Evolutionary conservation across 2,888 invertebrate species (phyloP).

Genomic region (Scelioninae gen. 2): DNA sequence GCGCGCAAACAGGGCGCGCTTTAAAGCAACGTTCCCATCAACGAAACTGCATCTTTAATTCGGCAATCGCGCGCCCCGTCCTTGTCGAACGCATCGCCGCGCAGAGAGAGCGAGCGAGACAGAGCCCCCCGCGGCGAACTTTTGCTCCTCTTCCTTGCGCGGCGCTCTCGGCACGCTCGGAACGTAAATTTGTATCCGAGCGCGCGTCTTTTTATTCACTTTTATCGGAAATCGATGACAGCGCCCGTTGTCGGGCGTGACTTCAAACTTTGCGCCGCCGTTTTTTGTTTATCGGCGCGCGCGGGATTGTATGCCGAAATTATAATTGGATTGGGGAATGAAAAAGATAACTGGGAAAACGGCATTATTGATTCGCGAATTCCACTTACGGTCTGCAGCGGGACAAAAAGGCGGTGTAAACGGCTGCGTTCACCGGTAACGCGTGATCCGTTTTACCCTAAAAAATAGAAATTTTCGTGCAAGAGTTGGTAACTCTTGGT

Average conservation of each 20-base stretch:
- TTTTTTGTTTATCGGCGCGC: slow-evolving; percentile 51
- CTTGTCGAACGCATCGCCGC: too few species aligned
- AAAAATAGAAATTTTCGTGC: too few species aligned
- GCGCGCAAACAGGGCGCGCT: too few species aligned
- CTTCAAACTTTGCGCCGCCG: slow-evolving; percentile 46
- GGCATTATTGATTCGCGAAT: too few species aligned
- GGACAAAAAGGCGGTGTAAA: too few species aligned
- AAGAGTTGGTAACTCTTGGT: too few species aligned
- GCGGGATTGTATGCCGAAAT: slow-evolving; percentile 42
- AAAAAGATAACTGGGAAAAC: too few species aligned
- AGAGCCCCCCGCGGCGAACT: slow-evolving; percentile 41
- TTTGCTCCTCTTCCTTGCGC: slow-evolving; percentile 54
- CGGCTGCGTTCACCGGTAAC: too few species aligned
- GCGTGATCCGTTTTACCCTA: too few species aligned
- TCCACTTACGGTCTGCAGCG: too few species aligned
- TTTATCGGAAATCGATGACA: slow-evolving; percentile 55
- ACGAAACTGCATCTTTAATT: slow-evolving; percentile 45
- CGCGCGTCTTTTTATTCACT: slow-evolving; percentile 52
- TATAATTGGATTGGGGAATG: slow-evolving; percentile 48
- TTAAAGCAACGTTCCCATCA: slow-evolving; percentile 29
- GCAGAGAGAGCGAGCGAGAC: too few species aligned
- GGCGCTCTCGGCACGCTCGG: slow-evolving; percentile 42
- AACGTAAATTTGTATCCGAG: slow-evolving; percentile 54
- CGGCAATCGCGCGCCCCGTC: slow-evolving; percentile 39
- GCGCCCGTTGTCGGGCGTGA: slow-evolving; percentile 56